Base-by-base conservation (phyloP, 2,797 vertebrate genomes). In the Cuniculus paca region DNA sequence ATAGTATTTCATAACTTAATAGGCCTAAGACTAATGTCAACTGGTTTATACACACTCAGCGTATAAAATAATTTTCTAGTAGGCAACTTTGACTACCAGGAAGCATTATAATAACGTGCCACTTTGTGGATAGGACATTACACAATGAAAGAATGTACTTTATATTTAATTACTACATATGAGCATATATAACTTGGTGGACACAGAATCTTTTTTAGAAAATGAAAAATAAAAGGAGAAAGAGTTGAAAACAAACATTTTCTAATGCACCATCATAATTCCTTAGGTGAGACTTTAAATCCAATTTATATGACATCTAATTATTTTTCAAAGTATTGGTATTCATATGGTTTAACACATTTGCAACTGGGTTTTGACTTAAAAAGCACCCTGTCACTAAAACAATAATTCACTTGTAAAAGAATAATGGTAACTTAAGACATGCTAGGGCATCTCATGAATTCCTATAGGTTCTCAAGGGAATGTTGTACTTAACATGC, bases 231-330 rank as follows among this genome's bases (percentile, higher is more conserved):
- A 70, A 86, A 70, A 93, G 9, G 34, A 95, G 54, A 60, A 93
- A 91, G 22, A 91, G 50, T 65, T 95, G 34, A 39, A 96, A 95
- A n/a, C 65, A 78, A 90, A 68, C 7, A 58, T 70, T 91, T 97
- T 74, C 83, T 86, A 92, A 95, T 42, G 13, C 26, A 90, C 36
- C 39, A 74, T 63, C 85, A 85, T 87, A 95, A 84, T 54, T 20
- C 78, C 20, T 54, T 34, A 77, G 72, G 94, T 93, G 14, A 58
- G 19, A 90, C 82, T 95, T 96, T 93, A 93, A 93, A 90, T 95
- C 26, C 39, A 81, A 17, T 75, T 91, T 80, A 88, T 28, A 65
- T n/a, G 36, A 68, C 28, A 45, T 72, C 31, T 82, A 75, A 60
- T 93, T 95, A 85, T 96, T 91, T 95, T 61, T 50, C 54, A 82